Base-by-base conservation (phyloP, 2,888 invertebrate genomes). In the Yponomeuta cagnagella region DNA sequence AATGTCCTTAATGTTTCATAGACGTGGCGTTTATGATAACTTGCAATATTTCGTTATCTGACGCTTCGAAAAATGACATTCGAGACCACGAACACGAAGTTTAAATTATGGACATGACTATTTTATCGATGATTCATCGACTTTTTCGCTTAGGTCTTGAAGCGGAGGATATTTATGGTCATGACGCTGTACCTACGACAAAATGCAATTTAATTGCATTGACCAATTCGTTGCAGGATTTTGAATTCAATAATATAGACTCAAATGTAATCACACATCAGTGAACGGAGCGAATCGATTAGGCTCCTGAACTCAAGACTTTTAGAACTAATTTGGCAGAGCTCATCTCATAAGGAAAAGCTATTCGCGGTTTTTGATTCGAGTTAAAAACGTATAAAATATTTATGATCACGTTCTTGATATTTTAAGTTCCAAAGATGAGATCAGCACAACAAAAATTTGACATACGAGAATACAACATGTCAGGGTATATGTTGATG, bases 1-100 rank as follows among this genome's bases (percentile, higher is more conserved):
- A 88, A 89, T 87, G 82, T 80, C 80, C 76, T 77, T 78, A 81
- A 80, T 77, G 79, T 79, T 23, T 43, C 52, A 23, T 69, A 48
- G 33, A 48, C 10, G 52, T 23, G 48, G 48, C 68, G 4, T 43
- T 68, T 65, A 33, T 31, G 65, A 33, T 65, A 65, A 33, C 65
- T 65, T 30, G 33, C 31, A 58, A 15, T 58, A 58, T 58, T 58
- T 58, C 12, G 31, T 65, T 65, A 30, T 68, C 37, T 68, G 68
- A 43, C 68, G 37, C 48, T 48, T 23, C n/a, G 15, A 43, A 23
- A 43, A 68, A 68, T 48, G 68, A 48, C 10, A 68, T 48, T 23
- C 65, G 4, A 6, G n/a, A 37, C 52, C 3, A 15, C n/a, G 43
- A 2, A 5, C 3, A 15, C n/a, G 43, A 2, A 5, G n/a, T 43